Percentiles rank a stretch among this genome's conserved stretches.
phyloP scores from a whole-genome alignment of 2,888 invertebrate genomes.

The Itoplectis maculator region DNA sequence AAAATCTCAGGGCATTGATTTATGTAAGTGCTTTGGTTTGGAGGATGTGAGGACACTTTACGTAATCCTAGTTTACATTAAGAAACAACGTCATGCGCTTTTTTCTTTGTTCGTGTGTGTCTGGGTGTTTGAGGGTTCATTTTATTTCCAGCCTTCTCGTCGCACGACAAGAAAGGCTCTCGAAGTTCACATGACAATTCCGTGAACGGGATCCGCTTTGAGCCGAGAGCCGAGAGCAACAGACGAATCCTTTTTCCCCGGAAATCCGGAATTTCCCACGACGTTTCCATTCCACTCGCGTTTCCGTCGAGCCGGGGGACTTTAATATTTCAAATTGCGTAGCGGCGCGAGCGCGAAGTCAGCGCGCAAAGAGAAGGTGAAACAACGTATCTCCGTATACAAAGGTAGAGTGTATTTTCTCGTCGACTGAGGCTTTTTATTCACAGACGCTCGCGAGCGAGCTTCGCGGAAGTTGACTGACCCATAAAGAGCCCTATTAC shows the following conservation, averaged over 20 bases:
- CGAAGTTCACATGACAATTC: not conserved
- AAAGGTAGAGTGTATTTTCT: not conserved
- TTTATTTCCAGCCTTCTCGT: not conserved
- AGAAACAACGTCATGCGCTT: no score
- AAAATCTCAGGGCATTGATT: no score
- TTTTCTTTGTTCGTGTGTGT: not conserved
- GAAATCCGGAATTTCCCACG: not conserved
- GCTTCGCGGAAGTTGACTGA: constrained; percentile 44
- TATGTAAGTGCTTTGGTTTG: no score
- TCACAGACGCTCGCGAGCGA: constrained; percentile 13
- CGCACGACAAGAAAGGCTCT: not conserved
- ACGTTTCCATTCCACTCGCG: constrained; percentile 26
- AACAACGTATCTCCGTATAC: constrained; percentile 20
- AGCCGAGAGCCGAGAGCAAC: not conserved
- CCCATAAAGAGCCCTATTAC: constrained; percentile 15
- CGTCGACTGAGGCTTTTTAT: constrained; percentile 29
- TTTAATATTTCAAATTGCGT: constrained; percentile 53
- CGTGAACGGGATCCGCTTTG: not conserved
- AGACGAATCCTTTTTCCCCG: not conserved
- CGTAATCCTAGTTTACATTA: no score
- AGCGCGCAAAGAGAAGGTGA: not conserved
- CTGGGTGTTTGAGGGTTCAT: not conserved
- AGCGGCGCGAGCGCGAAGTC: not conserved
- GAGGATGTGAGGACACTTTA: no score
- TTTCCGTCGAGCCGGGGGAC: constrained; percentile 4